Percentiles rank a stretch among this genome's conserved stretches.
phyloP scores from a whole-genome alignment of 2,797 vertebrate species.

The Sebastes paucispinis region DNA sequence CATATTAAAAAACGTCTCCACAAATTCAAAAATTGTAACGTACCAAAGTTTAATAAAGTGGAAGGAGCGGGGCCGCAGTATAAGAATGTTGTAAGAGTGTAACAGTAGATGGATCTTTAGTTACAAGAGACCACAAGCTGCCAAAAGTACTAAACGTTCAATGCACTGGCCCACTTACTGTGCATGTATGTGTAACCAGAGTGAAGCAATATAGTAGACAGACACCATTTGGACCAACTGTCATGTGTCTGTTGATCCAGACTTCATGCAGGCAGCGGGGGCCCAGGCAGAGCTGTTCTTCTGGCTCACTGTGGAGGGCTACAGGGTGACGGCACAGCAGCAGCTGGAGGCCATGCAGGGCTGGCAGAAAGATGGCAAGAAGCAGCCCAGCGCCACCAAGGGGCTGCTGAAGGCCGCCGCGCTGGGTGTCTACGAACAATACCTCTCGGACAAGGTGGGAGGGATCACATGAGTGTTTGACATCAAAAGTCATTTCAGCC shows the following conservation, averaged over 20 bases:
- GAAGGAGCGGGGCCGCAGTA: neutral
- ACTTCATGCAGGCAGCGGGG: slow-evolving; percentile 98
- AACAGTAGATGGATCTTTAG: neutral
- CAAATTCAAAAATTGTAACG: neutral
- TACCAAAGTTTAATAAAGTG: neutral
- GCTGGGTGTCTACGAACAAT: slow-evolving; percentile 95
- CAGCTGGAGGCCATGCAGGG: slow-evolving; percentile 93
- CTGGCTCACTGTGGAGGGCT: slow-evolving; percentile 99
- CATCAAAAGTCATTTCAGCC: neutral
- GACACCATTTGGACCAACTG: neutral
- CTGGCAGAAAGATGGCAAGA: slow-evolving; percentile 91
- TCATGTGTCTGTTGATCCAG: slow-evolving; percentile 70
- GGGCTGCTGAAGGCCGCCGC: slow-evolving; percentile 93
- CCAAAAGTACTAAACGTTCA: neutral
- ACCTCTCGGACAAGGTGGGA: slow-evolving; percentile 96
- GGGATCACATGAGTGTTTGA: neutral
- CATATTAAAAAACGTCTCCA: neutral
- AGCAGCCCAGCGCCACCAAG: slow-evolving; percentile 93
- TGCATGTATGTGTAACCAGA: neutral
- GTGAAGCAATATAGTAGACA: neutral
- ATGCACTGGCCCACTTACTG: neutral
- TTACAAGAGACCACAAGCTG: neutral
- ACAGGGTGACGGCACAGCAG: slow-evolving; percentile 97
- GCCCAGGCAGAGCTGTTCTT: slow-evolving; percentile 98
- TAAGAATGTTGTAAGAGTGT: neutral